Base-by-base conservation (phyloP, 1,140 invertebrate species). In the Hermatobates lingyangjiaoensis region DNA sequence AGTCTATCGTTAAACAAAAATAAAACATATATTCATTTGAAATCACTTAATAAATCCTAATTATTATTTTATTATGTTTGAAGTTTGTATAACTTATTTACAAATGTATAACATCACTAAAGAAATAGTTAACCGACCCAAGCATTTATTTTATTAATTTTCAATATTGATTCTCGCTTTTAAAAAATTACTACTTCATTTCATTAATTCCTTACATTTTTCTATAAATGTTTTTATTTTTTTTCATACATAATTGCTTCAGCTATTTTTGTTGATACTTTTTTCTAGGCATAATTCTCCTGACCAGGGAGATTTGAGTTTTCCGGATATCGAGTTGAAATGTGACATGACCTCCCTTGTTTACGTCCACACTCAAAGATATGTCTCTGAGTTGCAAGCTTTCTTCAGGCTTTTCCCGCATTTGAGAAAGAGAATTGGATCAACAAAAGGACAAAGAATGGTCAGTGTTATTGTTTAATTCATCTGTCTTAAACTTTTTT, bases 291-390 rank as follows among this genome's bases (percentile, higher is more conserved):
- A 45, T 34, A 54, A 54, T 50, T 50, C 48, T 27, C 64, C 66
- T 24, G 72, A 75, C 61, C 64, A 61, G 24, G 56, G 58, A 5
- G 53, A 71, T 15, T 46, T 59, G 18, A 60, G 72, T 52, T 75
- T 80, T 3, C 78, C 75, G 66, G 90, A 96, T 61, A 79, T 85
- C 1, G 75, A 77, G 45, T 65, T 98, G 12, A 79, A 78, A 50
- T 64, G 91, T 1, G 76, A 82, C 58, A 88, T 88, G 82, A 80
- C 83, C 2, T 83, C 86, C 0, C 83, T 94, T 0, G 77, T 84
- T 58, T 97, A 95, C 66, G 81, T 94, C 30, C 92, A 98, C 63
- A 96, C 93, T 0, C 88, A 95, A 60, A 72, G 91, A 46, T 98
- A 96, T 69, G 74, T 92, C 27, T 75, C 78, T 0, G 90, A 95